These are phyloP conservation scores for Muschampia plurimacula DNA, from an alignment of 2,888 invertebrate genomes.

Conservation along the genomic window DNA sequence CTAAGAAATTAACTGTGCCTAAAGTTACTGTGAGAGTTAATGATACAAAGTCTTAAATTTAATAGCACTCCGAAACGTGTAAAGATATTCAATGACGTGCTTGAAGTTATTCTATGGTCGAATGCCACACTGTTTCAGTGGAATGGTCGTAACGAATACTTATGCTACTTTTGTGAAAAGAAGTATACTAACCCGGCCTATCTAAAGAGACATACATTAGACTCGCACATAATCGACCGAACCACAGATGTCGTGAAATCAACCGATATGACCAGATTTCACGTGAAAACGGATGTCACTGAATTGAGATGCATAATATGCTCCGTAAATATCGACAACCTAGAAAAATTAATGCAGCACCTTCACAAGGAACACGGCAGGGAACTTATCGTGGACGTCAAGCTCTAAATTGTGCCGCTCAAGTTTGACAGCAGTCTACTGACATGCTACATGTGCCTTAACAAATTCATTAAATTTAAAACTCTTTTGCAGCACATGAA, in stretches of 20 bases:
- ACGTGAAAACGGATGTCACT: constrained; percentile 57
- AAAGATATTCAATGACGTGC: neutral
- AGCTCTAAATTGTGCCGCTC: constrained; percentile 56
- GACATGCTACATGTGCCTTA: constrained; percentile 51
- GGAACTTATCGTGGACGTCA: constrained; percentile 46
- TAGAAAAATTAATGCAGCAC: constrained; percentile 28
- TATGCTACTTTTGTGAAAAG: constrained; percentile 54
- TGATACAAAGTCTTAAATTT: neutral
- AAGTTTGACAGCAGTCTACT: constrained; percentile 47
- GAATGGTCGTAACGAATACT: constrained; percentile 45
- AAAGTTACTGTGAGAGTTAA: neutral
- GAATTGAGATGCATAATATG: constrained; percentile 41
- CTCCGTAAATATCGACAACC: constrained; percentile 25
- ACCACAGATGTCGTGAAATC: constrained; percentile 52
- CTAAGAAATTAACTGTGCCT: neutral
- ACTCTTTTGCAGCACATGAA: constrained; percentile 68
- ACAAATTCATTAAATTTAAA: constrained; percentile 52
- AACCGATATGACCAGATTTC: constrained; percentile 53
- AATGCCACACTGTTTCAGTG: constrained; percentile 1
- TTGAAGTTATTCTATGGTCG: neutral
- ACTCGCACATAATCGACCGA: constrained; percentile 42
- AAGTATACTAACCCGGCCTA: constrained; percentile 50
- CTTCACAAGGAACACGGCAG: constrained; percentile 41
- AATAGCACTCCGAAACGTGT: neutral
- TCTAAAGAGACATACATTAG: constrained; percentile 55